These are phyloP conservation scores for Heliconius ismenius DNA, from an alignment of 2,888 invertebrate genomes.

Conservation along the genomic window DNA sequence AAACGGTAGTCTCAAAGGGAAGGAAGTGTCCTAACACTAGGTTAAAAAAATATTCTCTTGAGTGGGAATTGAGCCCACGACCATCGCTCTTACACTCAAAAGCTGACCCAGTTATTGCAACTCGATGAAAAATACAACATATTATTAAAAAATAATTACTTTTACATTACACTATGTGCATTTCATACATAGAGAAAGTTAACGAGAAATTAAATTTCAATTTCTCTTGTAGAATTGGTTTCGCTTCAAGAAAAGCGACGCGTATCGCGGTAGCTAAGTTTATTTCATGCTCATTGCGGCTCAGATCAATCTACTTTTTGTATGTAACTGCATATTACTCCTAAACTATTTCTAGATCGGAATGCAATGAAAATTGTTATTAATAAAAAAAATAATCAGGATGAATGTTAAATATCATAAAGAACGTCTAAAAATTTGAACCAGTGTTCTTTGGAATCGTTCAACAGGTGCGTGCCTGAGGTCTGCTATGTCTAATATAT, in stretches of 20 bases:
- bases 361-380: background rate
- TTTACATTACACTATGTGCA: background rate
- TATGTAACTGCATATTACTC: conserved; percentile 27
- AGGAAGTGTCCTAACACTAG: too few species aligned
- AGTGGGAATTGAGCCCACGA: background rate
- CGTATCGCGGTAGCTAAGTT: conserved; percentile 74
- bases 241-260: conserved; percentile 46
- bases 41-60: too few species aligned
- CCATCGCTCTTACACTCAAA: background rate
- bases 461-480: too few species aligned
- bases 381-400: background rate
- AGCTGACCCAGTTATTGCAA: background rate
- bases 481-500: too few species aligned
- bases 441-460: too few species aligned
- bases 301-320: conserved; percentile 29
- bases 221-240: conserved; percentile 37
- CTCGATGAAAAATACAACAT: background rate
- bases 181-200: conserved; percentile 1
- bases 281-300: conserved; percentile 76
- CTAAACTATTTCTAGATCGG: background rate
- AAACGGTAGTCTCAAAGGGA: background rate
- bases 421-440: too few species aligned
- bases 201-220: conserved; percentile 20
- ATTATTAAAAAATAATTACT: background rate
- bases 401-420: too few species aligned